Evolutionary conservation across 2,888 invertebrate genomes (phyloP), one percentile per base, ranked within the genome.

Genomic region (Seira musarum): DNA sequence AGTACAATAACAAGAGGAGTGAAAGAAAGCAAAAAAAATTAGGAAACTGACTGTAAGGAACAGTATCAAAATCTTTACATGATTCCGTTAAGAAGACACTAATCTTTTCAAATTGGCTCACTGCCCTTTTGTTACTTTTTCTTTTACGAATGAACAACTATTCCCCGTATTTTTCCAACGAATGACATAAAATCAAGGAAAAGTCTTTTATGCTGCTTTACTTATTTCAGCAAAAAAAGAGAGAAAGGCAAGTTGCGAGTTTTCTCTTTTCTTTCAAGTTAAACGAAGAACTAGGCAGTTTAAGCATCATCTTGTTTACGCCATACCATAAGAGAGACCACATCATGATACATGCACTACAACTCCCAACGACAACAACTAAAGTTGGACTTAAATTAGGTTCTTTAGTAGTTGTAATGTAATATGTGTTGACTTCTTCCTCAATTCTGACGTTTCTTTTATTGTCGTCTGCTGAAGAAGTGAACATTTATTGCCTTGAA

Each of bases 41-140:
- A 57, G 57, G 57, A 71, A 57, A 53, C 13, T 19, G n/a, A n/a
- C n/a, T n/a, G n/a, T n/a, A n/a, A 60, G 77, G 61, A 77, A 63
- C 76, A 75, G 68, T 63, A 24, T 63, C 68, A 57, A 65, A 76
- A 35, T 46, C 57, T 57, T 57, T 57, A 71, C 71, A 57, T 71
- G 78, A 67, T 46, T 72, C 72, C 72, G 66, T 66, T 78, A 78
- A 78, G 78, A 71, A 72, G 67, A 71, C 72, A 78, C 72, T 79
- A 79, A 79, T 79, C 79, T 79, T 72, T 79, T 69, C 79, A 73
- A 79, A 79, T 79, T 79, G 79, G 79, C 79, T 79, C 73, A 79
- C 79, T 79, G 79, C 79, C 79, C 79, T 79, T 79, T 79, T 79
- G 72, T 68, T 73, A 63, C 60, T 60, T 24, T 49, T 19, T 70